Conservation (phyloP, 2,113 vertebrate species). For the Heliornis fulica region DNA sequence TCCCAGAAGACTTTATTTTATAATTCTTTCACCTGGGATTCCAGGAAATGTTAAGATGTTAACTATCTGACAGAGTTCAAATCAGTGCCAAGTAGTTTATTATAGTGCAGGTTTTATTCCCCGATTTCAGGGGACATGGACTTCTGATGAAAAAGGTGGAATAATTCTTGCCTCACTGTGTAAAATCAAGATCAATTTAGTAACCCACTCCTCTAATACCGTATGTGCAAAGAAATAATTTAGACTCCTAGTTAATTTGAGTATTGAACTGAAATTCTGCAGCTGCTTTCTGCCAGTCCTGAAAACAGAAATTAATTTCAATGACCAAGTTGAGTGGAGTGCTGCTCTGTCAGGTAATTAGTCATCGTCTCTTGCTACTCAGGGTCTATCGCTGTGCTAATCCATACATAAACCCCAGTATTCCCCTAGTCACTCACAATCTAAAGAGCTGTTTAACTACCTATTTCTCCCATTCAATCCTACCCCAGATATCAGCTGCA, state of each 20-base stretch:
- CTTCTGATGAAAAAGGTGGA: slow-evolving; percentile 71
- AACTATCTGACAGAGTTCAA: slow-evolving; percentile 47
- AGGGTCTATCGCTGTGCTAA: slow-evolving; percentile 86
- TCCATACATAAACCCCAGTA: slow-evolving; percentile 86
- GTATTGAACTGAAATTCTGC: slow-evolving; percentile 84
- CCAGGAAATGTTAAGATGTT: slow-evolving; percentile 33
- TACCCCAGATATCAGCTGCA: slow-evolving; percentile 37
- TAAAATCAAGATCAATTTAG: slow-evolving; percentile 77
- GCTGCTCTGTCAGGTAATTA: slow-evolving; percentile 94
- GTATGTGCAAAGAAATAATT: slow-evolving; percentile 81
- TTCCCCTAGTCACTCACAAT: slow-evolving; percentile 76
- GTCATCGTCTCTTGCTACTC: slow-evolving; percentile 91
- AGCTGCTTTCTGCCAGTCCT: slow-evolving; percentile 83
- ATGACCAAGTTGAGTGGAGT: slow-evolving; percentile 88
- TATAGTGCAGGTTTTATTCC: background rate
- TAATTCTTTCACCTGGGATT: background rate
- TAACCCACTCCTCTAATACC: slow-evolving; percentile 73
- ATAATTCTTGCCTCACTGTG: slow-evolving; percentile 63
- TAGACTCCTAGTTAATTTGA: slow-evolving; percentile 84
- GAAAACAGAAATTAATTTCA: slow-evolving; percentile 91
- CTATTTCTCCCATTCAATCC: slow-evolving; percentile 58
- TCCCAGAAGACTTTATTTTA: background rate
- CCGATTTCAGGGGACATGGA: slow-evolving; percentile 39
- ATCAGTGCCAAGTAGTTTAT: slow-evolving; percentile 14
- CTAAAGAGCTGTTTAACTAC: slow-evolving; percentile 75